Conservation (phyloP, 2,888 invertebrate genomes). For the Dendrolimus houi region DNA sequence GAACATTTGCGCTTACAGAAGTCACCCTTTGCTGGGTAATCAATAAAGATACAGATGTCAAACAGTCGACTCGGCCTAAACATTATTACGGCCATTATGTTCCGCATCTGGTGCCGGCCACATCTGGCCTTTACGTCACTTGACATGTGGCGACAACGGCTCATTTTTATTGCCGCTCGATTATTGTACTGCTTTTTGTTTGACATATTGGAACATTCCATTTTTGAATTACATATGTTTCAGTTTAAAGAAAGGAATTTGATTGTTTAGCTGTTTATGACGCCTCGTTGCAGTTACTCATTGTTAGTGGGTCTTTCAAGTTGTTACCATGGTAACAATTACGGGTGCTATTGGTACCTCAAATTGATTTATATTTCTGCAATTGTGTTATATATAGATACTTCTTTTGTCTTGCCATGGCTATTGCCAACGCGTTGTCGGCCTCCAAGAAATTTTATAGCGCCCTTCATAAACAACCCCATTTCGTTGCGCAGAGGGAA, state of each 20-base stretch:
- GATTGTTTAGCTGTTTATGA: no score
- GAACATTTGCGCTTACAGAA: constrained; percentile 11
- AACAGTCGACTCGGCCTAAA: constrained; percentile 40
- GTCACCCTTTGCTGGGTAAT: constrained; percentile 29
- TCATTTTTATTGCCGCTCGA: constrained; percentile 35
- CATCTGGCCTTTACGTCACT: constrained; percentile 62
- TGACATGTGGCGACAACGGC: constrained; percentile 56
- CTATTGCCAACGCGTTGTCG: no score
- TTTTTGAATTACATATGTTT: constrained; percentile 10
- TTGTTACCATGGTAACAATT: no score
- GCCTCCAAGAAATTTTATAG: no score
- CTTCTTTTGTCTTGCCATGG: no score
- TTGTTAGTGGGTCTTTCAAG: no score
- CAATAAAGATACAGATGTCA: constrained; percentile 60
- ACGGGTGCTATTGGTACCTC: no score
- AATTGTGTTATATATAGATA: no score
- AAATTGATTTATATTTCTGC: no score
- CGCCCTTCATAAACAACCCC: no score
- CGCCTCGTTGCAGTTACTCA: no score
- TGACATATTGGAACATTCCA: background rate
- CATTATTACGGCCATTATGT: constrained; percentile 21
- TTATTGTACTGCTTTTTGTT: constrained; percentile 20
- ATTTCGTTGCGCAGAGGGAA: no score
- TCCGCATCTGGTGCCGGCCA: constrained; percentile 48
- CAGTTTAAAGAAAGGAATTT: constrained; percentile 12